A percentile compares a stretch with the other conserved stretches of the same genome.
Evolutionary conservation across 2,888 invertebrate genomes (phyloP).

Genomic region (Lasiommata megera): DNA sequence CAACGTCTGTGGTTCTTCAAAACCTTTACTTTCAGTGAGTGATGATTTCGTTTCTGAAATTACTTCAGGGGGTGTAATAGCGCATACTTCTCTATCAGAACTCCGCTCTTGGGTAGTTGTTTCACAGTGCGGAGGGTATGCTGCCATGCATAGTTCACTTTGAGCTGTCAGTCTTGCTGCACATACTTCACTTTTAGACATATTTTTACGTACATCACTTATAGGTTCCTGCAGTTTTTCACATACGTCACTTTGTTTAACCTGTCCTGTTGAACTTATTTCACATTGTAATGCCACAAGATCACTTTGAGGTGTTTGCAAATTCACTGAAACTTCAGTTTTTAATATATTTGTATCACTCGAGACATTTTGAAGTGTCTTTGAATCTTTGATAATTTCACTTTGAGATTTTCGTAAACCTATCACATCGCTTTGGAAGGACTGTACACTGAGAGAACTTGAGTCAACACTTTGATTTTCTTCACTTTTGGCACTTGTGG

Average conservation of each 20-base stretch:
- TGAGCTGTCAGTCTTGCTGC: not conserved
- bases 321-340: conserved; percentile 4
- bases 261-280: not conserved
- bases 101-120: not conserved
- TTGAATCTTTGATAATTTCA: conserved; percentile 10
- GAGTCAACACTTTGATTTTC: conserved; percentile 34
- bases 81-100: not conserved
- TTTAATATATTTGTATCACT: not conserved
- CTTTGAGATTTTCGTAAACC: conserved; percentile 1
- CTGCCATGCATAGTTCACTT: not conserved
- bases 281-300: not conserved
- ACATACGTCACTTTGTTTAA: not conserved
- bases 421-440: conserved; percentile 36
- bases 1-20: not conserved
- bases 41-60: not conserved
- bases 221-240: not conserved
- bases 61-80: not conserved
- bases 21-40: not conserved
- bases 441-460: conserved; percentile 31
- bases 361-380: not conserved
- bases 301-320: not conserved
- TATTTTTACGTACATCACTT: not conserved
- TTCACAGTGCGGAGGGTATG: not conserved
- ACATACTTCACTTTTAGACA: not conserved
- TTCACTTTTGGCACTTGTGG: conserved; percentile 48